phyloP scores from a whole-genome alignment of 2,888 invertebrate genomes.

The Homarus gammarus region DNA sequence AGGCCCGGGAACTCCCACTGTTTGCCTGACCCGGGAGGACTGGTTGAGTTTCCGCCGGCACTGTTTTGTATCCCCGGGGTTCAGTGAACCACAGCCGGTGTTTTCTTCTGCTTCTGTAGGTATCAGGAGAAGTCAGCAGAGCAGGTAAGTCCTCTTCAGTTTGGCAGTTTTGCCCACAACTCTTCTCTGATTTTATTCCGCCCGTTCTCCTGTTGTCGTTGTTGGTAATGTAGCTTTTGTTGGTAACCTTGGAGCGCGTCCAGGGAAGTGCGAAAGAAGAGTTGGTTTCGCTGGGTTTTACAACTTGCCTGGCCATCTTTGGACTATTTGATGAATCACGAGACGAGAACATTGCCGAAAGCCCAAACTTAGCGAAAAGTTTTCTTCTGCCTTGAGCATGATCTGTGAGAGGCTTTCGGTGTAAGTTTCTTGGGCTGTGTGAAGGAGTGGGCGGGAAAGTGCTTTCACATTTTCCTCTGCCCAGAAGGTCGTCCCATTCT shows the following conservation, averaged over 20 bases:
- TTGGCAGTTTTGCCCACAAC: neutral
- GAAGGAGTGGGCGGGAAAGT: conserved; percentile 5
- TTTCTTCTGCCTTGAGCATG: conserved; percentile 59
- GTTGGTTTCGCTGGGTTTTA: conserved; percentile 28
- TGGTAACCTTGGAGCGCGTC: conserved; percentile 26
- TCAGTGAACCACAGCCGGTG: conserved; percentile 22
- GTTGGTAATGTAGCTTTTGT: neutral
- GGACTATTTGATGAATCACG: conserved; percentile 22
- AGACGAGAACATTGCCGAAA: conserved; percentile 42
- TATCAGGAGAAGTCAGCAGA: conserved; percentile 25
- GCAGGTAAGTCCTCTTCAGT: conserved; percentile 32
- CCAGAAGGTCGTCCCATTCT: neutral
- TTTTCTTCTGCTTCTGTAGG: conserved; percentile 22
- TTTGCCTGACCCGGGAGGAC: neutral
- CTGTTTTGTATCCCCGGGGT: conserved; percentile 30
- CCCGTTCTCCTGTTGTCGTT: neutral
- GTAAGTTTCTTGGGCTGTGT: conserved; percentile 3
- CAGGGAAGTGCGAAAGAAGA: conserved; percentile 46
- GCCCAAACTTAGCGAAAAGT: conserved; percentile 35
- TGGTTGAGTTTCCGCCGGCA: conserved; percentile 25
- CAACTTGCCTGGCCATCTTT: neutral
- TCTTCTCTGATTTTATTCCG: conserved; percentile 25
- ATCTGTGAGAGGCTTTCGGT: neutral
- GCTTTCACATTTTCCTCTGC: neutral
- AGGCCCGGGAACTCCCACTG: conserved; percentile 8